A percentile compares a stretch with the other conserved stretches of the same genome.
phyloP scores from a whole-genome alignment of 2,888 invertebrate species.

The Rhabditoides inermis region DNA sequence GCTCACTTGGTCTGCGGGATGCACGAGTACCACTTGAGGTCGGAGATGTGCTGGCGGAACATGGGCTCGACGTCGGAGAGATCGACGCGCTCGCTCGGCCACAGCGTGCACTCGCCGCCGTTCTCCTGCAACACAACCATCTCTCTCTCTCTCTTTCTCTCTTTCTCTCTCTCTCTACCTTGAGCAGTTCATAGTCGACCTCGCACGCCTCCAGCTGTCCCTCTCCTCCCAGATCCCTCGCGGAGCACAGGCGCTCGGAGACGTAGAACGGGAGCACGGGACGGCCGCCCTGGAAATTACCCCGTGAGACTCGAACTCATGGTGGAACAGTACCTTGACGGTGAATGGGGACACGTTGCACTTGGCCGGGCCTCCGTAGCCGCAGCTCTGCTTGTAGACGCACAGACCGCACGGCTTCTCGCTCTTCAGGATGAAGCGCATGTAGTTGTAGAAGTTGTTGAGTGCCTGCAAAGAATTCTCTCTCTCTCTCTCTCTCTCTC shows the following conservation, averaged over 20 bases:
- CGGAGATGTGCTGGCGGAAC: conserved; percentile 38
- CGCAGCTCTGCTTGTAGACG: conserved; percentile 47
- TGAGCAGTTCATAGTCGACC: conserved; percentile 41
- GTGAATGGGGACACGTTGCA: conserved; percentile 47
- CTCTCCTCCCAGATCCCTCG: conserved; percentile 36
- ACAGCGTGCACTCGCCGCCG: conserved; percentile 43
- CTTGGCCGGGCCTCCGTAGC: conserved; percentile 44
- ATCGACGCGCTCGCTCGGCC: conserved; percentile 44
- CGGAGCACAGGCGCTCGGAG: conserved; percentile 46
- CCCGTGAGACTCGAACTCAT: too few relatives aligned
- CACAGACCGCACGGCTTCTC: conserved; percentile 46
- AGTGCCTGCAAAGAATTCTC: conserved; percentile 31
- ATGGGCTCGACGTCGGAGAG: conserved; percentile 39
- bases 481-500: neutral
- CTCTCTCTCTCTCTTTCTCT: conserved; percentile 2
- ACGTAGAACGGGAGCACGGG: conserved; percentile 48
- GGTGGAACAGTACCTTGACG: too few relatives aligned
- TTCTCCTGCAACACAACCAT: conserved; percentile 24
- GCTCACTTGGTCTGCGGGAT: conserved; percentile 38
- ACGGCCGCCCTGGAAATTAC: conserved; percentile 44
- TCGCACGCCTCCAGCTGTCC: conserved; percentile 43
- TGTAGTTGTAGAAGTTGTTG: conserved; percentile 46
- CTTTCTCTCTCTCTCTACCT: conserved; percentile 13
- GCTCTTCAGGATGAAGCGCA: conserved; percentile 32
- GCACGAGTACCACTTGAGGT: conserved; percentile 46